Percentiles rank a stretch among this genome's conserved stretches.
Evolutionary conservation across 2,797 vertebrate genomes (phyloP).

Genomic region (Tenualosa thibaudeaui): DNA sequence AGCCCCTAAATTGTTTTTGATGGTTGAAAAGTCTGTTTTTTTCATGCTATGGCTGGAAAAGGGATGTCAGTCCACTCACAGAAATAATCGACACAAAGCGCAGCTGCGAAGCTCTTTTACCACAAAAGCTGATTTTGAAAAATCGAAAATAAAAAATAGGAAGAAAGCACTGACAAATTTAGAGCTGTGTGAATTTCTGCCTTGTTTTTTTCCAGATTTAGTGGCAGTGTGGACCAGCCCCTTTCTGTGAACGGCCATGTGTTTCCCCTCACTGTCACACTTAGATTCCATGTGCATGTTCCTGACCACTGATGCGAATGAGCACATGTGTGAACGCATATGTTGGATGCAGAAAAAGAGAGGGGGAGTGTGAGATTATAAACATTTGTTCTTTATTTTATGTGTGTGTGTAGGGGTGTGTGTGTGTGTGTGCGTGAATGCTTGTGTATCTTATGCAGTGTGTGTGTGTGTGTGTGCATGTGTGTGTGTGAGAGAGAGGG

Average conservation of each 20-base stretch:
- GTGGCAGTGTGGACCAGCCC: not conserved
- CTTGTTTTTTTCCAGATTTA: not conserved
- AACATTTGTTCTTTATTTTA: no score
- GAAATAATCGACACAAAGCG: not conserved
- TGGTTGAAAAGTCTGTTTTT: constrained; percentile 55
- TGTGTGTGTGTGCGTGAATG: no score
- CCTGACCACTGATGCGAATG: constrained; percentile 22
- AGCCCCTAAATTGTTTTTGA: constrained; percentile 65
- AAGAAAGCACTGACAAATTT: not conserved
- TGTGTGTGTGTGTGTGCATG: not conserved
- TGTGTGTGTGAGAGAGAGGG: not conserved
- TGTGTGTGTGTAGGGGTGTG: no score
- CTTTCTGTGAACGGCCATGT: not conserved
- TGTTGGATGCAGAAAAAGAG: no score
- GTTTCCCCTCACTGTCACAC: constrained; percentile 35
- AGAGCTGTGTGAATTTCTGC: not conserved
- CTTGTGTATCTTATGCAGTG: no score
- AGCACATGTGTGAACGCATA: constrained; percentile 37
- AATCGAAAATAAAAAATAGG: not conserved
- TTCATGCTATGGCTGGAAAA: constrained; percentile 39
- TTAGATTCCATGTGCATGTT: not conserved
- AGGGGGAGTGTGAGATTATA: no score
- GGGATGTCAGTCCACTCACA: not conserved
- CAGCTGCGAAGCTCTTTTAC: not conserved
- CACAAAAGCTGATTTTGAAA: not conserved